Evolutionary conservation across 2,888 invertebrate species (phyloP), one percentile per base, ranked within the genome.

Genomic region (Gnatocerus cornutus): DNA sequence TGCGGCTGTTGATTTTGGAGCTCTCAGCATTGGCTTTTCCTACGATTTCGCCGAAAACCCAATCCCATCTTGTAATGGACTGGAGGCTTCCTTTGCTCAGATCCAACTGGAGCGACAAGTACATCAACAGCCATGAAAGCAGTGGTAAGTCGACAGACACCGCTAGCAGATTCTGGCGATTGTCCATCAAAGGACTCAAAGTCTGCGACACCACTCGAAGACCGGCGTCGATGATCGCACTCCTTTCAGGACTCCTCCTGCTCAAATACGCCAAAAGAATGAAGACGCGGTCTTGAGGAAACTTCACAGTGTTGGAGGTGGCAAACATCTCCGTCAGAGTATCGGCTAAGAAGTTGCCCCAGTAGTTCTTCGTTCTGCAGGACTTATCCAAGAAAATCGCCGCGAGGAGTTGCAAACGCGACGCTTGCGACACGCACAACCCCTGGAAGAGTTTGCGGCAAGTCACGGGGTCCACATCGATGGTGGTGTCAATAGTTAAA

Each of bases 261-360:
- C 94, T 94, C 86, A 97, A 89, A 85, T 94, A 96, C 73, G 95
- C 93, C 72, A 97, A 86, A 69, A 97, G 86, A 74, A 96, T 92
- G 80, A 97, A 94, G 70, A 96, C 93, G 79, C 96, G 91, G 85
- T 97, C 96, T 78, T 96, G 93, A 9, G 96, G 94, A 73, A 94
- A 93, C 53, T 94, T 91, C 75, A 90, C 89, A 21, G 91, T 91
- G 76, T 94, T 93, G 46, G 92, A 90, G 0, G 93, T 91, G 0
- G 93, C 91, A 83, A 95, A 96, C 78, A 95, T 90, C 71, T 89
- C 88, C 14, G 91, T 90, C 65, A 97, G 89, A 21, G 93, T 93
- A 78, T 93, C 92, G 0, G 95, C 93, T n/a, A 97, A 87, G 80
- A 94, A 95, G 74, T 91, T 90, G 43, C 97, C 97, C 97, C 97